Conservation (phyloP, 92 coral and sea anemone species). For the Porites lobata region DNA sequence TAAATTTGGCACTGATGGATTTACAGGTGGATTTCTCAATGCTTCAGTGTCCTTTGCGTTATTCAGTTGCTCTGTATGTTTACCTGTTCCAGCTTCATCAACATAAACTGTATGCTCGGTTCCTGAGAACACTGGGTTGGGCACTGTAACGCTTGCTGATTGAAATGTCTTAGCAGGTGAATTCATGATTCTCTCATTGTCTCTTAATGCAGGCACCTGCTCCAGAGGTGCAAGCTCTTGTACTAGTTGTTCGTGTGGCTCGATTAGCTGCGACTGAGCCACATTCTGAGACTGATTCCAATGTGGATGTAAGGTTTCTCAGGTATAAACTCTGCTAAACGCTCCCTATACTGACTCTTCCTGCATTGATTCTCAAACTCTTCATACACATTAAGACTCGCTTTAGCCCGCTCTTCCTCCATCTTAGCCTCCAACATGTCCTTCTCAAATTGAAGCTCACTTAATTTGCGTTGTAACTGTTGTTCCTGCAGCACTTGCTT, state of each 20-base stretch:
- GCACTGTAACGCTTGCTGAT: background rate
- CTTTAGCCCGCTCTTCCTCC: background rate
- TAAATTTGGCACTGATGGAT: slow-evolving; percentile 1
- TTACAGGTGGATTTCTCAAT: slow-evolving; percentile 8
- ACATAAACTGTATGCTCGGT: background rate
- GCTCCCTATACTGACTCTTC: background rate
- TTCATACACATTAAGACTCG: slow-evolving; percentile 8
- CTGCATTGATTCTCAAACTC: background rate
- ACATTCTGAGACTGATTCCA: background rate
- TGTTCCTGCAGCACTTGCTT: no score
- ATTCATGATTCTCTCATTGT: background rate
- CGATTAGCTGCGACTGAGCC: background rate
- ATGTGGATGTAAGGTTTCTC: background rate
- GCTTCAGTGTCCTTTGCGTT: slow-evolving; percentile 18
- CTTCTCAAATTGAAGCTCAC: no score
- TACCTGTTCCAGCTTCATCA: slow-evolving; percentile 12
- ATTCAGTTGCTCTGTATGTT: background rate
- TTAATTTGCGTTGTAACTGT: no score
- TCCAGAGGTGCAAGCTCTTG: slow-evolving; percentile 5
- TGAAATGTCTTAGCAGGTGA: background rate
- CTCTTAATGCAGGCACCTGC: background rate
- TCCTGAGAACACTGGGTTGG: background rate
- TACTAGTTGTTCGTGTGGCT: slow-evolving; percentile 9
- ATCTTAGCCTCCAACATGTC: no score
- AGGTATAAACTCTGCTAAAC: slow-evolving; percentile 11